These are phyloP conservation scores for Gibbula magus DNA, from an alignment of 2,888 invertebrate species.

Conservation along the genomic window DNA sequence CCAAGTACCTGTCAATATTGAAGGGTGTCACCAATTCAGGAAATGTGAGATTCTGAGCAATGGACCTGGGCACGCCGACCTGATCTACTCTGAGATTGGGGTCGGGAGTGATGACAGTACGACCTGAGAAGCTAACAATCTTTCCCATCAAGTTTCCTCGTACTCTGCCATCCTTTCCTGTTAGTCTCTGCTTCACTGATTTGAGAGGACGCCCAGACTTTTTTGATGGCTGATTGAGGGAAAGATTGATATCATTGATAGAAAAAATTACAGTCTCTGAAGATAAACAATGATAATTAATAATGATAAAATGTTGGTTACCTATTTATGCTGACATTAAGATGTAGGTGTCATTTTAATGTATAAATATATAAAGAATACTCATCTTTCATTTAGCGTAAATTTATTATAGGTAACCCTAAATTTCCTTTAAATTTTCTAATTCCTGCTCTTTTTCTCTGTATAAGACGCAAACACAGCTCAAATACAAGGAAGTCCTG, in stretches of 20 bases:
- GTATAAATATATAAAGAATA: too few species aligned
- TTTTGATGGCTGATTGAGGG: conserved; percentile 85
- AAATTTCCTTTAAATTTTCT: too few species aligned
- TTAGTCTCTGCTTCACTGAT: conserved; percentile 92
- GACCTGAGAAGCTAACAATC: conserved; percentile 98
- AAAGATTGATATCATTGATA: background rate
- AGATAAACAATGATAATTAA: too few species aligned
- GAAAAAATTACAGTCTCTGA: too few species aligned
- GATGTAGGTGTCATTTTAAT: too few species aligned
- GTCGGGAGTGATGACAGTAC: conserved; percentile 85
- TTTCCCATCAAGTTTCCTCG: conserved; percentile 99
- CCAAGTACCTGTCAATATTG: conserved; percentile 89
- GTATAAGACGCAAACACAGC: too few species aligned
- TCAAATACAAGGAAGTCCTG: too few species aligned
- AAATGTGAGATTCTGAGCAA: conserved; percentile 98
- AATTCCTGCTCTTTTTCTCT: too few species aligned
- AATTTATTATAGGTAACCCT: too few species aligned
- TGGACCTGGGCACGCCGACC: conserved; percentile 97
- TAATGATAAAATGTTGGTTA: too few species aligned
- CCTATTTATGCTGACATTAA: too few species aligned
- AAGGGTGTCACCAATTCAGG: conserved; percentile 99
- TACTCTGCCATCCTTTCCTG: conserved; percentile 98
- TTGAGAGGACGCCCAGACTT: conserved; percentile 98
- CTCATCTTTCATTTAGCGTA: too few species aligned
- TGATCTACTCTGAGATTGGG: conserved; percentile 86